phyloP scores from a whole-genome alignment of 2,113 vertebrate genomes.

The Tautogolabrus adspersus region DNA sequence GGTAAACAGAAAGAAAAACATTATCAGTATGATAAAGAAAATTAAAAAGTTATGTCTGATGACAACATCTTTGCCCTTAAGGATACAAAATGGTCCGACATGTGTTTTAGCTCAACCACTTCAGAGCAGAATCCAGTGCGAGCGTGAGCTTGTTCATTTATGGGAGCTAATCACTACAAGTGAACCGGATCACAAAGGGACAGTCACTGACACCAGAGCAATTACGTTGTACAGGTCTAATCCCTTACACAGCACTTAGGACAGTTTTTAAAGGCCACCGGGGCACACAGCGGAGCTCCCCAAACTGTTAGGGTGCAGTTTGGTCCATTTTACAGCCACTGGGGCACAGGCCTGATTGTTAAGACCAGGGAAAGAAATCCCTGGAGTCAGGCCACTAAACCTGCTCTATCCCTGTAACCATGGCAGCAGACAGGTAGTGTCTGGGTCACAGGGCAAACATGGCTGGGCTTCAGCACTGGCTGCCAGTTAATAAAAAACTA shows the following conservation, averaged over 20 bases:
- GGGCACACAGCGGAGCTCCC: conserved; percentile 61
- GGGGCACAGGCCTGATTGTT: conserved; percentile 73
- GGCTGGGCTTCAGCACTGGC: conserved; percentile 67
- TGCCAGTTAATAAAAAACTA: conserved; percentile 68
- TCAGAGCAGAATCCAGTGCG: conserved; percentile 18
- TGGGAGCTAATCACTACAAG: conserved; percentile 67
- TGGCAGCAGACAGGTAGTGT: conserved; percentile 85
- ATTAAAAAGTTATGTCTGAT: background rate
- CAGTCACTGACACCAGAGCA: conserved; percentile 72
- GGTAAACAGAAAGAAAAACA: conserved; percentile 14
- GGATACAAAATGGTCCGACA: conserved; percentile 17
- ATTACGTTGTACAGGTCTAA: conserved; percentile 70
- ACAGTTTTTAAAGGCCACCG: conserved; percentile 73
- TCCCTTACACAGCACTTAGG: conserved; percentile 76
- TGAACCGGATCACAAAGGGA: conserved; percentile 69
- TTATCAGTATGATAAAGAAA: background rate
- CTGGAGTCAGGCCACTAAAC: conserved; percentile 80
- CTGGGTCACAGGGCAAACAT: conserved; percentile 82
- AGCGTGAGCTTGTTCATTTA: conserved; percentile 44
- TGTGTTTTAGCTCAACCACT: conserved; percentile 36
- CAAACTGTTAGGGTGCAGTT: conserved; percentile 65
- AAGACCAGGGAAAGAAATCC: conserved; percentile 80
- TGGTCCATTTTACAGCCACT: conserved; percentile 73
- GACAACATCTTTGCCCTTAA: background rate
- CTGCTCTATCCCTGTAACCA: conserved; percentile 79